Evolutionary conservation across 2,797 vertebrate genomes (phyloP).

Genomic region (Acanthurus tractus): DNA sequence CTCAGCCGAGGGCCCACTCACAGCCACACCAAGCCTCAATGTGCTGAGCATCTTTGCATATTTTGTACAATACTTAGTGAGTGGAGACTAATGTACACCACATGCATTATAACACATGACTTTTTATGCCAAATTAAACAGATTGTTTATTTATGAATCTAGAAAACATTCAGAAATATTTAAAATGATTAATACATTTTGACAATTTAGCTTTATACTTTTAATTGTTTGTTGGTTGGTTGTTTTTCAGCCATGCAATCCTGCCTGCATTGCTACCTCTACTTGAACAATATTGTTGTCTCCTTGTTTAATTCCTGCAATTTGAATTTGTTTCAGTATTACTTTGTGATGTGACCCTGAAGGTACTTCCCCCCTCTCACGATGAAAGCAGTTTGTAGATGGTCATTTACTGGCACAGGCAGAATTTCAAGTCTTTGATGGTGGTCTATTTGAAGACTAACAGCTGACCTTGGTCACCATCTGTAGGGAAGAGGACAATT

Average conservation of each 20-base stretch:
- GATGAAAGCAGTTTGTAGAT: slow-evolving; percentile 51
- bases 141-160: neutral
- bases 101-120: neutral
- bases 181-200: neutral
- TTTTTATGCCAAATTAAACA: neutral
- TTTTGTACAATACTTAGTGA: slow-evolving; percentile 17
- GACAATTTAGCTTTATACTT: neutral
- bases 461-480: slow-evolving; percentile 39
- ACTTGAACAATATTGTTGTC: neutral
- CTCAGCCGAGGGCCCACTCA: slow-evolving; percentile 49
- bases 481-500: slow-evolving; percentile 34
- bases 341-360: slow-evolving; percentile 20
- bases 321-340: slow-evolving; percentile 20
- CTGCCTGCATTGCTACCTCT: neutral
- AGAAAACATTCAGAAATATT: neutral
- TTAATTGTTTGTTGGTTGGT: neutral
- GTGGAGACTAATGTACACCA: neutral
- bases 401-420: slow-evolving; percentile 38
- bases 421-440: slow-evolving; percentile 43
- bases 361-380: slow-evolving; percentile 12
- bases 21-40: slow-evolving; percentile 37
- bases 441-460: slow-evolving; percentile 51
- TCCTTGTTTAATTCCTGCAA: slow-evolving; percentile 1
- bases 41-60: slow-evolving; percentile 11
- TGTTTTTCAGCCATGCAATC: neutral